These are phyloP conservation scores for Odontesthes bonariensis DNA, from an alignment of 2,113 vertebrate genomes.

Conservation along the genomic window DNA sequence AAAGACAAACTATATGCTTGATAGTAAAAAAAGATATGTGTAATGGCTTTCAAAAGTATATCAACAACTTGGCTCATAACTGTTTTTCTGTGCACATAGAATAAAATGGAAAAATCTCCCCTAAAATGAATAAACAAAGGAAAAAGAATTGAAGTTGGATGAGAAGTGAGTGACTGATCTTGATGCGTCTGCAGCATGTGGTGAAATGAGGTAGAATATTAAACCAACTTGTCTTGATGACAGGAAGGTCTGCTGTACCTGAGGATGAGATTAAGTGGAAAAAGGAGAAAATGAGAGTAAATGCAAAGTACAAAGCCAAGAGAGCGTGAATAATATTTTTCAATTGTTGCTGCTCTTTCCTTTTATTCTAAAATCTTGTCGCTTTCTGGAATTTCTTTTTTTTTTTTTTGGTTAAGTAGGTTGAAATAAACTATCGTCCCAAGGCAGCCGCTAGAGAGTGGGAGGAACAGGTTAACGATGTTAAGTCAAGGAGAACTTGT, in stretches of 20 bases:
- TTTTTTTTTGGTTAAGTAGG: too few species aligned
- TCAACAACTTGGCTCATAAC: neutral
- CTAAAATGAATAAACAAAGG: conserved; percentile 27
- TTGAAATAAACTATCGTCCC: too few species aligned
- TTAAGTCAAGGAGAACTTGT: neutral
- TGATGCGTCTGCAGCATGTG: neutral
- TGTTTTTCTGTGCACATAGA: conserved; percentile 11
- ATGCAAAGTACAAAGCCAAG: too few species aligned
- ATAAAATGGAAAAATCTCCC: conserved; percentile 8
- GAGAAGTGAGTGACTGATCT: conserved; percentile 12
- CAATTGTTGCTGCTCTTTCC: too few species aligned
- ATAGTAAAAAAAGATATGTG: neutral
- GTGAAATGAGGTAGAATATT: conserved; percentile 41
- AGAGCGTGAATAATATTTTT: too few species aligned
- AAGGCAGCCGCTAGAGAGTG: neutral
- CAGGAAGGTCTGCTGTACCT: conserved; percentile 17
- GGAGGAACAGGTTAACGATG: neutral
- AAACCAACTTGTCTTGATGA: conserved; percentile 47
- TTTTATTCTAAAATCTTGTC: too few species aligned
- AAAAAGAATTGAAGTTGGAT: conserved; percentile 24
- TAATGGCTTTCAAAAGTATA: neutral
- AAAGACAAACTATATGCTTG: conserved; percentile 8
- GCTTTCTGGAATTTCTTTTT: neutral
- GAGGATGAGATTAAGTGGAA: neutral
- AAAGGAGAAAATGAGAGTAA: neutral